Base-by-base conservation (phyloP, 2,113 vertebrate genomes). In the Xenopus laevis region DNA sequence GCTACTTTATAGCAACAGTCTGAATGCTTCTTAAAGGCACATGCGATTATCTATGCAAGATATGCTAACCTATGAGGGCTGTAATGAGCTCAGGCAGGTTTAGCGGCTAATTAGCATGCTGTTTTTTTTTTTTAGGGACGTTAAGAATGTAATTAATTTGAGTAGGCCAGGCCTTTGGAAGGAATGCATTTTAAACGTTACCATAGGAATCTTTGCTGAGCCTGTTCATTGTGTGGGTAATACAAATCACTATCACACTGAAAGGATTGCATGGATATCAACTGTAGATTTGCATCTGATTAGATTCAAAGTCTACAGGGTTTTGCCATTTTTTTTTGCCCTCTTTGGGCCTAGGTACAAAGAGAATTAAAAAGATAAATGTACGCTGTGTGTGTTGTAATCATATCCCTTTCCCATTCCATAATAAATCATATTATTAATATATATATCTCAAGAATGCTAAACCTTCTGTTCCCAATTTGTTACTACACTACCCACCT, bases 231-330 rank as follows among this genome's bases (percentile, higher is more conserved):
- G 85, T 59, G 62, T 84, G 82, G 73, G 85, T 92, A 86, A 87
- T 87, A 85, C 89, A 97, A 96, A 98, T 96, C 93, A 91, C 86
- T 92, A 92, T 96, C 95, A 98, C 95, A 95, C 91, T 93, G 92
- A 94, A 96, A 80, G 94, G 95, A 96, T 96, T 94, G 92, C 85
- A 85, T 87, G 88, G 90, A 91, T 90, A 90, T 87, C 88, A 86
- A 86, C 89, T 86, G 86, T 80, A 86, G 87, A 86, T 87, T 89
- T 89, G 82, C 86, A 89, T 86, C 86, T 86, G 86, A 89, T 86
- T 87, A 87, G 83, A 84, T 77, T 83, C 72, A 80, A 79, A 20
- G 79, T 59, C 85, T 86, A 88, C 89, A 90, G 90, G 89, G 86
- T 83, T 83, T 81, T 78, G 81, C 66, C 72, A 79, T 84, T 84